These are phyloP conservation scores for Cebidichthys violaceus DNA, from an alignment of 2,113 vertebrate genomes.

Conservation along the genomic window DNA sequence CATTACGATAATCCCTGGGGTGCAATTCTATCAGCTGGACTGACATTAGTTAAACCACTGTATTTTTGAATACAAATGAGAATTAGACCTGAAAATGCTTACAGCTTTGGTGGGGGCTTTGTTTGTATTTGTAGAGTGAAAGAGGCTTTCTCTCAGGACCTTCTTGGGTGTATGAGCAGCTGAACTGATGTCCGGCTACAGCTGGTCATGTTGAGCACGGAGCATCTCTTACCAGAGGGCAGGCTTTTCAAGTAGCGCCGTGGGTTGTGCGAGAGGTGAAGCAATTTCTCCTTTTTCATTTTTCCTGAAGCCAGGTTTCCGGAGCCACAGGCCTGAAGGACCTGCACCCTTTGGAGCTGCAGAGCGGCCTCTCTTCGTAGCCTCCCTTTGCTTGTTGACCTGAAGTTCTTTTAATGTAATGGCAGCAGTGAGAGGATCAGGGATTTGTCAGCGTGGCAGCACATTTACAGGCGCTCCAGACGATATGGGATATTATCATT, in stretches of 20 bases:
- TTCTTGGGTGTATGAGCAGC: slow-evolving; percentile 20
- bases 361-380: neutral
- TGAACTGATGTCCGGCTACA: slow-evolving; percentile 42
- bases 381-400: neutral
- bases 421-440: neutral
- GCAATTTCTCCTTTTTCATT: slow-evolving; percentile 10
- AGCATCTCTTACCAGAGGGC: slow-evolving; percentile 50
- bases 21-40: neutral
- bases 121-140: neutral
- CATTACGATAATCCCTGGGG: neutral
- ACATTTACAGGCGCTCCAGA: neutral
- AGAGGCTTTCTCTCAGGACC: slow-evolving; percentile 6
- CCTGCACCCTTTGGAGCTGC: slow-evolving; percentile 27
- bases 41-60: neutral
- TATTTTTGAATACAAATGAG: neutral
- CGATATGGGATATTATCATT: neutral
- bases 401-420: neutral
- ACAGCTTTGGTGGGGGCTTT: neutral
- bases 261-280: slow-evolving; percentile 63
- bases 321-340: neutral
- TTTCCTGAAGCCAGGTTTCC: slow-evolving; percentile 16
- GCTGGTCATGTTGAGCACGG: slow-evolving; percentile 20
- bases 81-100: neutral
- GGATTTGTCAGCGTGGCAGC: neutral
- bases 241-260: slow-evolving; percentile 41